Evolutionary conservation across 2,797 vertebrate genomes (phyloP).

Genomic region (Tauraco hartlaubi): DNA sequence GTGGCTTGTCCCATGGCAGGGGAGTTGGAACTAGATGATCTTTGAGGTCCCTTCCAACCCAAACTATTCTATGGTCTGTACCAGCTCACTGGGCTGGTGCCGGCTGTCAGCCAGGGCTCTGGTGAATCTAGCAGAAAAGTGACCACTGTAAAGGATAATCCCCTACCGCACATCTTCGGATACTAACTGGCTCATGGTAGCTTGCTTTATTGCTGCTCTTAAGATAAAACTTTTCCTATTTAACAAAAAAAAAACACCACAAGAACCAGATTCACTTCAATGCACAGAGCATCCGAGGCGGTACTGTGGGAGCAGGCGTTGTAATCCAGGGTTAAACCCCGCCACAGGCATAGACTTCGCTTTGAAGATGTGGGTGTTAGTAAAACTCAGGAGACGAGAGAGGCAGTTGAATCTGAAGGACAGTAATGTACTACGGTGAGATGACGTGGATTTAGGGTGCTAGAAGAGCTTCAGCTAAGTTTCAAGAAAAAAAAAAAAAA

Average conservation of each 20-base stretch:
- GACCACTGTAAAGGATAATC: not conserved
- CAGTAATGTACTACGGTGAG: not conserved
- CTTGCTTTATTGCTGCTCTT: not conserved
- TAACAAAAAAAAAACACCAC: not conserved
- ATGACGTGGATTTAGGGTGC: not conserved
- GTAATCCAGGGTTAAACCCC: not conserved
- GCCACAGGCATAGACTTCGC: not conserved
- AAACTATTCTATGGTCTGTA: no score
- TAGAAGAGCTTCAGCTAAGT: not conserved
- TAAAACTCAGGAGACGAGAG: not conserved
- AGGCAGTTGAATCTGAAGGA: not conserved
- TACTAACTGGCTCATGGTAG: not conserved
- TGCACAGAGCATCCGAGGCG: not conserved
- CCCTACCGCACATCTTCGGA: not conserved
- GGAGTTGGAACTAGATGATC: no score
- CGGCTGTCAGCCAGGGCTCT: not conserved
- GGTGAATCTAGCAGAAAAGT: not conserved
- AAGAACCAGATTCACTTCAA: not conserved
- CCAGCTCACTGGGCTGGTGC: not conserved
- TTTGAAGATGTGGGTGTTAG: not conserved
- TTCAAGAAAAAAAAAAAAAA: not conserved
- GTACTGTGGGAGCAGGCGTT: not conserved
- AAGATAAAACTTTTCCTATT: not conserved
- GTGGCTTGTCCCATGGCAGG: fast-evolving
- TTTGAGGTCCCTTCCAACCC: no score